Evolutionary conservation across 1,140 invertebrate genomes (phyloP).

Genomic region (Drosophila novamexicana): DNA sequence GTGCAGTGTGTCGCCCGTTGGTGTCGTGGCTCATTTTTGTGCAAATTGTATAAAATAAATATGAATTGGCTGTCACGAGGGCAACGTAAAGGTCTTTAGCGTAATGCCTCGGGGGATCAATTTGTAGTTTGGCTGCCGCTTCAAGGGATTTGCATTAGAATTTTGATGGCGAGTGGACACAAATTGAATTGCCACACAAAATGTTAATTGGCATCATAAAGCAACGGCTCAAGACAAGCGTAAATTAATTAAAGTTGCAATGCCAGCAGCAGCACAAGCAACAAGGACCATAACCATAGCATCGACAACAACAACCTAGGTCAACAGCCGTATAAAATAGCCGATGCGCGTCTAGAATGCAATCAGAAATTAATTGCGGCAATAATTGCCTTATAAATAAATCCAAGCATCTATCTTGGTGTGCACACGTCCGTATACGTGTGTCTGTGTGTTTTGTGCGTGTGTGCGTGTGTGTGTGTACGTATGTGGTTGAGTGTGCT

Average conservation of each 20-base stretch:
- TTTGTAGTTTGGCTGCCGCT: slow-evolving; percentile 12
- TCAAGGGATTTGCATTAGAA: slow-evolving; percentile 35
- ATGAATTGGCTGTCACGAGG: slow-evolving; percentile 33
- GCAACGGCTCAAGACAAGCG: slow-evolving; percentile 28
- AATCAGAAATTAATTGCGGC: slow-evolving; percentile 79
- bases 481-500: slow-evolving; percentile 5
- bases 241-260: slow-evolving; percentile 70
- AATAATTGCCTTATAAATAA: slow-evolving; percentile 82
- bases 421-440: not conserved
- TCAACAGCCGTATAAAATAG: slow-evolving; percentile 13
- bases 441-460: not conserved
- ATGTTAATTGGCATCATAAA: slow-evolving; percentile 71
- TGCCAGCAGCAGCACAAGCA: slow-evolving; percentile 17
- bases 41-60: slow-evolving; percentile 50
- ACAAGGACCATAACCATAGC: slow-evolving; percentile 11
- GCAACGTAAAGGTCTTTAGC: slow-evolving; percentile 17
- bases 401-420: slow-evolving; percentile 33
- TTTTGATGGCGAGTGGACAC: slow-evolving; percentile 22
- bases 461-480: slow-evolving; percentile 1
- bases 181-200: slow-evolving; percentile 64
- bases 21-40: slow-evolving; percentile 10
- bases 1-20: slow-evolving; percentile 11
- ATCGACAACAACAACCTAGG: slow-evolving; percentile 2
- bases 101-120: slow-evolving; percentile 26
- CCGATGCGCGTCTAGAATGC: slow-evolving; percentile 42